Conservation (phyloP, 2,888 invertebrate species). For the Podabrus alpinus region DNA sequence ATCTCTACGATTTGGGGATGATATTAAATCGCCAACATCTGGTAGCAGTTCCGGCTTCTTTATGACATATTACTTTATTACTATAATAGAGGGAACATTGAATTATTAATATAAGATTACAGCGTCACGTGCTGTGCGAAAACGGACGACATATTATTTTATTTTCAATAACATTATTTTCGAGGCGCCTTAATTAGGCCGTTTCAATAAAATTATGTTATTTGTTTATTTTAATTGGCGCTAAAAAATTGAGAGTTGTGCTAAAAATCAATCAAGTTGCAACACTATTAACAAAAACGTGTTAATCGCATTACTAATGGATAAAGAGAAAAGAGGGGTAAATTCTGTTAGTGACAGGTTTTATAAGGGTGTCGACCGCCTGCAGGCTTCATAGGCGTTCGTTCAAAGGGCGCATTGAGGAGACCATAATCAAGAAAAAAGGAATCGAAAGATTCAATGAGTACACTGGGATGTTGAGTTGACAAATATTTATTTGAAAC, state of each 20-base stretch:
- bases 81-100: constrained; percentile 58
- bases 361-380: constrained; percentile 54
- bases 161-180: constrained; percentile 25
- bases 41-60: constrained; percentile 50
- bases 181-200: background rate
- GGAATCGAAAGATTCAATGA: constrained; percentile 12
- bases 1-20: constrained; percentile 39
- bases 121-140: constrained; percentile 32
- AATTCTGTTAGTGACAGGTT: constrained; percentile 53
- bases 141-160: constrained; percentile 20
- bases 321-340: constrained; percentile 41
- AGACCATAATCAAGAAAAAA: constrained; percentile 11
- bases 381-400: constrained; percentile 47
- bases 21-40: constrained; percentile 57
- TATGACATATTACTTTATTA: constrained; percentile 58
- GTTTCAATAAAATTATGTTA: constrained; percentile 11
- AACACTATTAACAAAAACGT: constrained; percentile 51
- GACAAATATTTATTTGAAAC: background rate
- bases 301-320: constrained; percentile 54
- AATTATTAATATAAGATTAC: constrained; percentile 58
- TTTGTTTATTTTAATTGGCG: background rate
- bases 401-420: constrained; percentile 26
- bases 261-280: constrained; percentile 53
- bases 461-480: background rate
- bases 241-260: constrained; percentile 18